Evolutionary conservation across 2,797 vertebrate genomes (phyloP).

Genomic region (Nyctalus aviator): DNA sequence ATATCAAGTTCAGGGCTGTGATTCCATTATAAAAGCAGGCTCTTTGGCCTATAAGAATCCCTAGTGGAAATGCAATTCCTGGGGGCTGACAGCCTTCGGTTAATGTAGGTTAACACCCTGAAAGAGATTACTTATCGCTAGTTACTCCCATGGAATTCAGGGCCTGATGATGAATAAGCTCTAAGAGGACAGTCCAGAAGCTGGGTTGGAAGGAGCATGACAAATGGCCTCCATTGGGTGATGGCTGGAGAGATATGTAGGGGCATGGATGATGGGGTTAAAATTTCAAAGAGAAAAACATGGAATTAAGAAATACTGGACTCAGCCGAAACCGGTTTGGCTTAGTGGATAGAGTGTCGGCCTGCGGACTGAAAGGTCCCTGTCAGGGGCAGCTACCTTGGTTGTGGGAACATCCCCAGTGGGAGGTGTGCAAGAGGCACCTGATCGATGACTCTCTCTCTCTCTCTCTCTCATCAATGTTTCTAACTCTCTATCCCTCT

Average conservation of each 20-base stretch:
- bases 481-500: too few species aligned
- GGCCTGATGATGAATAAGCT: neutral
- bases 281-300: constrained; percentile 45
- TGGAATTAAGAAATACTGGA: neutral
- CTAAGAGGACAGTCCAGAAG: neutral
- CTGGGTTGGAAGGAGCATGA: neutral
- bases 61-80: neutral
- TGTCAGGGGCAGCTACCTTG: too few species aligned
- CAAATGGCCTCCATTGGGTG: neutral
- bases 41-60: neutral
- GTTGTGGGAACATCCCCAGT: too few species aligned
- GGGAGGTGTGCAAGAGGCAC: too few species aligned
- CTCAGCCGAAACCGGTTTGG: too few species aligned
- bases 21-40: neutral
- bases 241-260: neutral
- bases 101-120: neutral
- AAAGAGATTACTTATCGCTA: neutral
- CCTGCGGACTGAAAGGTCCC: too few species aligned
- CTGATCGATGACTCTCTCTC: too few species aligned
- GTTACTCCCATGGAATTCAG: neutral
- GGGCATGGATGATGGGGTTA: neutral
- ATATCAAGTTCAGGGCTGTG: neutral
- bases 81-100: neutral
- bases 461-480: too few species aligned
- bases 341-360: too few species aligned